A percentile compares a stretch with the other conserved stretches of the same genome.
phyloP scores from a whole-genome alignment of 2,797 vertebrate species.

The Takifugu ocellatus region DNA sequence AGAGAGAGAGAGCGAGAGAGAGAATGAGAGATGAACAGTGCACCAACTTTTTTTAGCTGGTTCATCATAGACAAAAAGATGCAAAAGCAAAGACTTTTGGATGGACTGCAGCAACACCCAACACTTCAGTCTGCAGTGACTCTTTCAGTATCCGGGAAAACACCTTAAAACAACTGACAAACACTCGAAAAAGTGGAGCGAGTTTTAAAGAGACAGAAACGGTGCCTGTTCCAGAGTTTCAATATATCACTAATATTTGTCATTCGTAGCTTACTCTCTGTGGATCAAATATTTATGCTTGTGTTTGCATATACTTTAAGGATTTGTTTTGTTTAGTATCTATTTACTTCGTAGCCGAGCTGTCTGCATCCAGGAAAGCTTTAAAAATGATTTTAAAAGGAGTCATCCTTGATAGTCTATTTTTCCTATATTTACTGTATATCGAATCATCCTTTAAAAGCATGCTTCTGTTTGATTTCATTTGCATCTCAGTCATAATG shows the following conservation, averaged over 20 bases:
- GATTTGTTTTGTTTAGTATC: constrained; percentile 78
- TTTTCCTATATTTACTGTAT: constrained; percentile 80
- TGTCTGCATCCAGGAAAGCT: constrained; percentile 81
- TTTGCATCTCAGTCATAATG: constrained; percentile 70
- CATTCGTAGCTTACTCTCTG: constrained; percentile 83
- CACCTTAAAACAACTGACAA: constrained; percentile 87
- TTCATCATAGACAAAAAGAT: constrained; percentile 73
- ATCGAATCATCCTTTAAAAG: constrained; percentile 79
- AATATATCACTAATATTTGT: constrained; percentile 82
- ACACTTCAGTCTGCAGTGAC: constrained; percentile 83
- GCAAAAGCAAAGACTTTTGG: constrained; percentile 71
- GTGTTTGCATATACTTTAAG: constrained; percentile 84
- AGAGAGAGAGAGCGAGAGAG: constrained; percentile 44
- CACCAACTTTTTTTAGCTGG: constrained; percentile 71
- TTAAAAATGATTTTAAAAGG: constrained; percentile 78
- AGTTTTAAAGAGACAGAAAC: constrained; percentile 70
- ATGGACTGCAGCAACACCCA: constrained; percentile 79
- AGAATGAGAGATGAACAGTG: constrained; percentile 59
- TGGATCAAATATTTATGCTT: constrained; percentile 86
- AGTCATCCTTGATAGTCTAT: constrained; percentile 79
- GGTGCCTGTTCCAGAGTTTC: constrained; percentile 79
- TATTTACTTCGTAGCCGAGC: constrained; percentile 81
- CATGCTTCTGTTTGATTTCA: constrained; percentile 80
- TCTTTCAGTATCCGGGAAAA: constrained; percentile 83
- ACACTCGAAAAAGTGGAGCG: constrained; percentile 64